Percentiles rank a stretch among this genome's conserved stretches.
Conservation (phyloP, 2,888 invertebrate genomes). For the Pseudolycoriella hygida region DNA sequence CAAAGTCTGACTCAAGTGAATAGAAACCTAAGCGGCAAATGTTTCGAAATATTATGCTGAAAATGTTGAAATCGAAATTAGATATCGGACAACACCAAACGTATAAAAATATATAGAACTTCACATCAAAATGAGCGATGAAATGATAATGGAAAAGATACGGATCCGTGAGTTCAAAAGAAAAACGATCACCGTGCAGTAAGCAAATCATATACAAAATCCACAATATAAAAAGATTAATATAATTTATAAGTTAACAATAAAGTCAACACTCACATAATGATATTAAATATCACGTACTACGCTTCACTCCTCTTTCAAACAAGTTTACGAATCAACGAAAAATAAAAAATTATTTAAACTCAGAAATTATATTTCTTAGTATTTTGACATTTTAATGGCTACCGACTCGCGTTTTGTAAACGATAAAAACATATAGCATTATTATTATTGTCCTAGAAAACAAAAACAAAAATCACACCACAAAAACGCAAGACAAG, state of each 20-base stretch:
- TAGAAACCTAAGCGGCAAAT: neutral
- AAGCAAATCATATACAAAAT: neutral
- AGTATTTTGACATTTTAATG: constrained; percentile 1
- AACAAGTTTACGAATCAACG: neutral
- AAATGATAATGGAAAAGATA: neutral
- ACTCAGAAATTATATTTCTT: neutral
- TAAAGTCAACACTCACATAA: neutral
- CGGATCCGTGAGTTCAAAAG: constrained; percentile 1
- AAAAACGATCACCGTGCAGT: neutral
- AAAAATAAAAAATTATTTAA: neutral
- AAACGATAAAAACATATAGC: neutral
- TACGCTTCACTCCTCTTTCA: neutral
- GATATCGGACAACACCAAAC: neutral
- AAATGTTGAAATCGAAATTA: neutral
- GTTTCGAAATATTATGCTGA: too few species aligned
- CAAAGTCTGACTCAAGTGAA: neutral
- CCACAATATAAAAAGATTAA: neutral
- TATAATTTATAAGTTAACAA: neutral
- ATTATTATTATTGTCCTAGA: neutral
- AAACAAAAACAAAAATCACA: neutral
- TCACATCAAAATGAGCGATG: neutral
- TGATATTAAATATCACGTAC: constrained; percentile 1
- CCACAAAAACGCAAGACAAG: neutral
- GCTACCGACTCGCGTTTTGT: neutral
- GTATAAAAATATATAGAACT: too few species aligned